A percentile compares a stretch with the other conserved stretches of the same genome.
Evolutionary conservation across 2,888 invertebrate species (phyloP).

Genomic region (Catocala fraxini): DNA sequence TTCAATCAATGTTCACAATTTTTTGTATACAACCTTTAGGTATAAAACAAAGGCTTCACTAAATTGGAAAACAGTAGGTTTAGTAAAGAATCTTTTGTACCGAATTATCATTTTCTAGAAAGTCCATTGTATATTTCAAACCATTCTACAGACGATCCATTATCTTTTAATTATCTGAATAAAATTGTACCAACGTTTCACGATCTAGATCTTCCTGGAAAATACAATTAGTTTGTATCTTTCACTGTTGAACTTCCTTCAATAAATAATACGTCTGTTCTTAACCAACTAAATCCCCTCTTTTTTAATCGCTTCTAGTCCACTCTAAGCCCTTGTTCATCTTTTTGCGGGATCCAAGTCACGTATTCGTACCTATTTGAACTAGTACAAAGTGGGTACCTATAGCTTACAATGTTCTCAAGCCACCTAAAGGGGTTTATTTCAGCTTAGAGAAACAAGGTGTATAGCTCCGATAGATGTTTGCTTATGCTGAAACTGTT

Average conservation of each 20-base stretch:
- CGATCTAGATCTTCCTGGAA: too few species aligned
- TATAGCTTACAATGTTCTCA: constrained; percentile 52
- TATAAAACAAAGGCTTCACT: too few species aligned
- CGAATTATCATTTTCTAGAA: too few species aligned
- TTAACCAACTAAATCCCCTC: constrained; percentile 23
- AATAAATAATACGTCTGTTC: constrained; percentile 30
- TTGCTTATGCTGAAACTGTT: constrained; percentile 12
- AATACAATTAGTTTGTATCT: neutral
- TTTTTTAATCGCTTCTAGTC: constrained; percentile 32
- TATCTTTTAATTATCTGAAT: too few species aligned
- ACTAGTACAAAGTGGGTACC: constrained; percentile 56
- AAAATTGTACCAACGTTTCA: too few species aligned
- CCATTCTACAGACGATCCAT: too few species aligned
- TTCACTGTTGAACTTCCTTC: constrained; percentile 22
- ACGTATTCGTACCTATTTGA: constrained; percentile 62
- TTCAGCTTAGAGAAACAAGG: constrained; percentile 38
- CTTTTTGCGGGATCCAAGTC: constrained; percentile 48
- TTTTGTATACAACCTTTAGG: too few species aligned
- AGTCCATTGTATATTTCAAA: too few species aligned
- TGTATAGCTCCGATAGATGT: constrained; percentile 29
- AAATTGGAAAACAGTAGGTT: too few species aligned
- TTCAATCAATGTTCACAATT: too few species aligned
- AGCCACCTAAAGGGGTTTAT: constrained; percentile 49
- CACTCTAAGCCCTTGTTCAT: constrained; percentile 28
- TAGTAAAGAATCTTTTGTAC: too few species aligned